Evolutionary conservation across 2,797 vertebrate species (phyloP), one percentile per base, ranked within the genome.

Genomic region (Pyrocephalus nanus): DNA sequence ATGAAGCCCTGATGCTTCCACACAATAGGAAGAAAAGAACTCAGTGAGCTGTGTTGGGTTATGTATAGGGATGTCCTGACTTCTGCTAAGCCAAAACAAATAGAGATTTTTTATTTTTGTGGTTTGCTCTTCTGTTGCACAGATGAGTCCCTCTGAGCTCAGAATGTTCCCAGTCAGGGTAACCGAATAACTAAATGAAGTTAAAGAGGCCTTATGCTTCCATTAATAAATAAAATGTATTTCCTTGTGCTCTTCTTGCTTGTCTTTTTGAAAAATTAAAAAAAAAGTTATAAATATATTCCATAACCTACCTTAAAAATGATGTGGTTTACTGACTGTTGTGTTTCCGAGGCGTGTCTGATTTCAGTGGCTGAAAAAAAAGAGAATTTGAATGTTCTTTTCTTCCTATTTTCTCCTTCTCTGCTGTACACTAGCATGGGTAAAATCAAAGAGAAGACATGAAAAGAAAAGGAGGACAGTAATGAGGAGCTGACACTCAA

Each of bases 1-100:
- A 94, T 96, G 91, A 96, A 95, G 66, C 82, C 60, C 89, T 82
- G 91, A 86, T 85, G 50, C 86, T 92, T 95, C 62, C 38, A 83
- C 30, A 45, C 50, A 83, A 42, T 45, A 88, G 43, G 20, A 75
- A 67, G 25, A 67, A 65, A 32, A 70, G 6, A 82, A 80, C 16
- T 80, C 32, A 36, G 2, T 65, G 19, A 34, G 5, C 23, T 77
- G 20, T 42, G 25, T 26, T 29, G 23, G 8, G 9, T 50, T 86
- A 12, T 53, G 6, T 38, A 34, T 55, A 12, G 38, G 48, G 19
- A 54, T 78, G 14, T 75, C 20, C 26, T 9, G 12, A 83, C 34
- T 72, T 81, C 50, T 80, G 40, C 26, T 67, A 77, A 73, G 17
- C 10, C 50, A 88, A 86, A 92, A 66, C 21, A 64, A 81, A 7